A percentile compares a stretch with the other conserved stretches of the same genome.
Conservation (phyloP, 53 echinoderm and acorn worm genomes). For the Crossaster papposus region DNA sequence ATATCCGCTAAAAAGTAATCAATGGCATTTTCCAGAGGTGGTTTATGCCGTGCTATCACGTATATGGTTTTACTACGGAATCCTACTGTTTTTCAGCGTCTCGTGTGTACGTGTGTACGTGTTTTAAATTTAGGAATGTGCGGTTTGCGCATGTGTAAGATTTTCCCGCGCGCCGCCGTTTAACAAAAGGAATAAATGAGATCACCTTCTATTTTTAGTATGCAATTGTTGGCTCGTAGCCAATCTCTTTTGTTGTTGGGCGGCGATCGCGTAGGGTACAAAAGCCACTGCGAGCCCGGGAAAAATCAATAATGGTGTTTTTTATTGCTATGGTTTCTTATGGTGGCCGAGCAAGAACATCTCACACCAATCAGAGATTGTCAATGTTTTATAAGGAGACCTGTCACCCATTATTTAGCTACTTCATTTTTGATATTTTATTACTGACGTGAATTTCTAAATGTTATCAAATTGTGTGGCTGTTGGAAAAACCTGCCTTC, state of each 20-base stretch:
- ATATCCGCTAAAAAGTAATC: constrained; percentile 9
- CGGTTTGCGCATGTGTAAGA: background rate
- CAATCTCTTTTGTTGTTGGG: constrained; percentile 58
- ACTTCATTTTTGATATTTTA: too few relatives aligned
- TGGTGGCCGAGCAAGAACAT: constrained; percentile 32
- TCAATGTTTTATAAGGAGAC: too few relatives aligned
- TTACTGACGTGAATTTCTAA: too few relatives aligned
- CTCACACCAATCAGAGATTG: background rate
- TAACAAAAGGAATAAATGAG: constrained; percentile 51
- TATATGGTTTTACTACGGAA: background rate
- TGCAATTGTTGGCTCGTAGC: constrained; percentile 21
- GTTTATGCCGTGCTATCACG: too few relatives aligned
- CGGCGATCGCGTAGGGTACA: background rate
- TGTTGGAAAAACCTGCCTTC: too few relatives aligned
- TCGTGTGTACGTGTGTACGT: too few relatives aligned
- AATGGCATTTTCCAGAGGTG: constrained; percentile 9
- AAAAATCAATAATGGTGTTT: constrained; percentile 28
- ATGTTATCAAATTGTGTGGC: too few relatives aligned
- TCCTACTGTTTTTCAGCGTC: constrained; percentile 3
- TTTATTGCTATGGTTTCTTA: background rate
- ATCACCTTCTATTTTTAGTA: constrained; percentile 57
- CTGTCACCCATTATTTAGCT: too few relatives aligned
- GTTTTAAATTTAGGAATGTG: constrained; percentile 47
- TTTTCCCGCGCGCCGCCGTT: constrained; percentile 10
- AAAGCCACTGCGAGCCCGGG: constrained; percentile 49